Conservation (phyloP, 2,888 invertebrate genomes). For the Caenorhabditis sp. region DNA sequence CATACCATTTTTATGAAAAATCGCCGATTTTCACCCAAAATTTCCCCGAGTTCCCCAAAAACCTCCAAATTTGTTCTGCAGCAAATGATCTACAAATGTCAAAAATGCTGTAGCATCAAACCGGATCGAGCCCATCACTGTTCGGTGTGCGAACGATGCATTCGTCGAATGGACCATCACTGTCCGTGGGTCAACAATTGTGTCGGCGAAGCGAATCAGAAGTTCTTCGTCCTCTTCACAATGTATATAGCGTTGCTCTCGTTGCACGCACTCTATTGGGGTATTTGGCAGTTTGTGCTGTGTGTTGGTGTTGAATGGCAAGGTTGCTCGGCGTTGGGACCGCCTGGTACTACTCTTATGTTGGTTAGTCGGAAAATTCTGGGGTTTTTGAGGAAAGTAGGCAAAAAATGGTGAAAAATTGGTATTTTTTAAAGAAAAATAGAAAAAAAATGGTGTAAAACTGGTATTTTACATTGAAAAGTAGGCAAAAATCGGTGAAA, state of each 20-base stretch:
- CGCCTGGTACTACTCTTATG: constrained; percentile 92
- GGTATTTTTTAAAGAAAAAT: neutral
- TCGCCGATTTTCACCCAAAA: neutral
- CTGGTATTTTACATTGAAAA: too few relatives aligned
- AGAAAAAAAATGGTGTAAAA: neutral
- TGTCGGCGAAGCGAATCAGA: constrained; percentile 98
- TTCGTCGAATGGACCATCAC: constrained; percentile 81
- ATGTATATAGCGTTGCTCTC: constrained; percentile 98
- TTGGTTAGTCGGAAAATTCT: constrained; percentile 72
- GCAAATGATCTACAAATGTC: constrained; percentile 75
- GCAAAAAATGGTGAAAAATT: too few relatives aligned
- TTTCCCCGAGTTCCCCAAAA: neutral
- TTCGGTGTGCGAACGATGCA: constrained; percentile 72
- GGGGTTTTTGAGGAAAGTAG: neutral
- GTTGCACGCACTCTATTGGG: constrained; percentile 87
- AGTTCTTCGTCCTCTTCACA: constrained; percentile 97
- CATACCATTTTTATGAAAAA: too few relatives aligned
- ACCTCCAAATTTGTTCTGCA: neutral
- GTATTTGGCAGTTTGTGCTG: constrained; percentile 89
- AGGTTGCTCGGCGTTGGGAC: constrained; percentile 85
- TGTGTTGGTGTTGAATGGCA: constrained; percentile 80
- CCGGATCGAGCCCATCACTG: constrained; percentile 95
- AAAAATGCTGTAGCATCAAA: constrained; percentile 94
- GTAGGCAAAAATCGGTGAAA: too few relatives aligned
- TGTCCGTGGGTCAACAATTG: constrained; percentile 90